Evolutionary conservation across 1,140 invertebrate genomes (phyloP), one percentile per base, ranked within the genome.

Genomic region (Trichonephila inaurata): DNA sequence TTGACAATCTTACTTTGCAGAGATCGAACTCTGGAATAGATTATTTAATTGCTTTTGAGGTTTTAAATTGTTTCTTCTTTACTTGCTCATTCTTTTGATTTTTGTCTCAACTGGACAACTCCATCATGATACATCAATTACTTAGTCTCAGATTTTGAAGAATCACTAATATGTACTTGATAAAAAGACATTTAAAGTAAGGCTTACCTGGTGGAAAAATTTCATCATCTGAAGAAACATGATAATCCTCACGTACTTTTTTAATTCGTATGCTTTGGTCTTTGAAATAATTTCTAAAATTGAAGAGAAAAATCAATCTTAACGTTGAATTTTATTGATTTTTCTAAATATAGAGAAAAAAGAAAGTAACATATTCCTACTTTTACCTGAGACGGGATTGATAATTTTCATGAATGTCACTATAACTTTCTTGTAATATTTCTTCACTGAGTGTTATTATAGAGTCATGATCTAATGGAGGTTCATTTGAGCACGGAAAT

Each of bases 401-500:
- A 40, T 87, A 88, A 51, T 81, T 77, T 88, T 81, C 85, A 93
- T 87, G 83, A 60, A 64, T 33, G 18, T 82, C 33, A n/a, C 1
- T 64, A 16, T 89, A 82, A 58, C 81, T 69, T 19, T 89, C 24
- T 16, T 28, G 0, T 6, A 93, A 77, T 62, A 93, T 77, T 81
- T 88, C 60, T n/a, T 89, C 69, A 64, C 85, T 88, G 10, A 88
- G 19, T 18, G 66, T 24, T 44, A 88, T 19, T 24, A 89, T 64
- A 2, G 58, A 10, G 62, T 69, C 24, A 19, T n/a, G 19, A 62
- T 94, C 94, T 82, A 99, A 95, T 0, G 97, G 96, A 21, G 96
- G 96, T 95, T 98, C 98, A 24, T 97, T 96, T 69, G 97, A 96
- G 93, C 96, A 97, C 0, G 97, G 97, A 94, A 96, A 97, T 94